phyloP scores from a whole-genome alignment of 64 coral and sea anemone genomes.

The Actinia tenebrosa region DNA sequence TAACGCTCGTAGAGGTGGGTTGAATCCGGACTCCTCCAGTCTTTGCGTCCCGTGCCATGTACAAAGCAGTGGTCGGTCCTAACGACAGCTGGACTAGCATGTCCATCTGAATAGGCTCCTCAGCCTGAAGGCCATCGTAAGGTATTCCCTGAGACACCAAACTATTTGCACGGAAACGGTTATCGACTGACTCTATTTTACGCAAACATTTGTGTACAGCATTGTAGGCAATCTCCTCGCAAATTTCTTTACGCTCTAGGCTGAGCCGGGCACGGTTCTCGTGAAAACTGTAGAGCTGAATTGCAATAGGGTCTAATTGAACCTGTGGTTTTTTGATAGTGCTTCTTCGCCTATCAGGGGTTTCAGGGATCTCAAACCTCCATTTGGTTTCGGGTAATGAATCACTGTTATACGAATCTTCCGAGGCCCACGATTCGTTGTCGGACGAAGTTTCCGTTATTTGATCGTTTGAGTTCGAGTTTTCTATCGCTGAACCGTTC shows the following conservation, averaged over 20 bases:
- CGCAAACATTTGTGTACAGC: constrained; percentile 74
- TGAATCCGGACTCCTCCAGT: constrained; percentile 69
- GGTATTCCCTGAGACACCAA: constrained; percentile 90
- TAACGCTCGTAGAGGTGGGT: constrained; percentile 54
- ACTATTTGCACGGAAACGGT: constrained; percentile 91
- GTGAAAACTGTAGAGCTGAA: constrained; percentile 84
- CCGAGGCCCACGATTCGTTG: constrained; percentile 58
- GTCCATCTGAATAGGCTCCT: constrained; percentile 79
- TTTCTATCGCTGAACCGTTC: not conserved
- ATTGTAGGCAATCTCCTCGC: constrained; percentile 93
- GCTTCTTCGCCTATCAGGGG: constrained; percentile 54
- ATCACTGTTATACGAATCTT: constrained; percentile 39
- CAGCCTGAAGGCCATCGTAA: constrained; percentile 87
- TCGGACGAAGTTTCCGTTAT: constrained; percentile 20
- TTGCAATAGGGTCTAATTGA: constrained; percentile 75
- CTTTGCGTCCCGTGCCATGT: constrained; percentile 63
- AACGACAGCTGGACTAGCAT: constrained; percentile 90
- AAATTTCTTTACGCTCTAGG: constrained; percentile 96
- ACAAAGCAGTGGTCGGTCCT: constrained; percentile 75
- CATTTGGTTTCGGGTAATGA: constrained; percentile 4
- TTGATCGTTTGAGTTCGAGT: not conserved
- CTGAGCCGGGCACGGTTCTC: constrained; percentile 88
- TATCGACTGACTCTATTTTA: constrained; percentile 92
- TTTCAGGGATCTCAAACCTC: constrained; percentile 54
- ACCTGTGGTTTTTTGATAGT: constrained; percentile 80